Conservation (phyloP, 2,113 vertebrate genomes). For the Paracanthobrama guichenoti region DNA sequence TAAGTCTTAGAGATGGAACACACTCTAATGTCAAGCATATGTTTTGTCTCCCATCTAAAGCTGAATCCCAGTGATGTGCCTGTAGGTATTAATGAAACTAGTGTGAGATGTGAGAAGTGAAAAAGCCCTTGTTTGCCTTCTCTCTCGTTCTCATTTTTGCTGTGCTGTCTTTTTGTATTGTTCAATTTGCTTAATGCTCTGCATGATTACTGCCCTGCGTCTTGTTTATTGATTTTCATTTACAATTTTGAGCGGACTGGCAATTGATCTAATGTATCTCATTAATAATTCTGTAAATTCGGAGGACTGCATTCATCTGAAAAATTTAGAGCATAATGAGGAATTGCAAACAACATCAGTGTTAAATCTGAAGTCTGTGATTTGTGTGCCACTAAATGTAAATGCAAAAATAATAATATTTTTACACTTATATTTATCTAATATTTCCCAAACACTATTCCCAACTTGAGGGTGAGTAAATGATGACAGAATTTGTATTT, state of each 20-base stretch:
- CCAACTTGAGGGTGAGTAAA: too few species aligned
- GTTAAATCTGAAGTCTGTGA: background rate
- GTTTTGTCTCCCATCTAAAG: slow-evolving; percentile 70
- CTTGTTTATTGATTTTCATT: slow-evolving; percentile 42
- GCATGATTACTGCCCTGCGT: slow-evolving; percentile 40
- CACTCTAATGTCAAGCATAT: slow-evolving; percentile 48
- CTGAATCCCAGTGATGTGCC: slow-evolving; percentile 74
- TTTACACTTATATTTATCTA: background rate
- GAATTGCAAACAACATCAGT: background rate
- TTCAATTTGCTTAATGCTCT: slow-evolving; percentile 64
- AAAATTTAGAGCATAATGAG: background rate
- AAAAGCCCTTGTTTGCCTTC: slow-evolving; percentile 41
- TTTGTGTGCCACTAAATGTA: background rate
- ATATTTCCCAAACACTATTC: background rate
- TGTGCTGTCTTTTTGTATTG: slow-evolving; percentile 19
- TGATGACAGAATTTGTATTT: too few species aligned
- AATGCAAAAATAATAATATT: background rate
- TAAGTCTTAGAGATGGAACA: background rate
- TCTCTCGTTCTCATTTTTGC: slow-evolving; percentile 18
- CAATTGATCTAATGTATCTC: slow-evolving; percentile 40
- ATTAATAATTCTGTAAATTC: slow-evolving; percentile 22
- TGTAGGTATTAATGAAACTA: slow-evolving; percentile 78
- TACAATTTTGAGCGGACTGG: slow-evolving; percentile 25
- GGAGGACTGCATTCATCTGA: background rate
- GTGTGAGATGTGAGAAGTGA: slow-evolving; percentile 47